These are phyloP conservation scores for Serranus cabrilla DNA, from an alignment of 2,797 vertebrate genomes.

Conservation along the genomic window DNA sequence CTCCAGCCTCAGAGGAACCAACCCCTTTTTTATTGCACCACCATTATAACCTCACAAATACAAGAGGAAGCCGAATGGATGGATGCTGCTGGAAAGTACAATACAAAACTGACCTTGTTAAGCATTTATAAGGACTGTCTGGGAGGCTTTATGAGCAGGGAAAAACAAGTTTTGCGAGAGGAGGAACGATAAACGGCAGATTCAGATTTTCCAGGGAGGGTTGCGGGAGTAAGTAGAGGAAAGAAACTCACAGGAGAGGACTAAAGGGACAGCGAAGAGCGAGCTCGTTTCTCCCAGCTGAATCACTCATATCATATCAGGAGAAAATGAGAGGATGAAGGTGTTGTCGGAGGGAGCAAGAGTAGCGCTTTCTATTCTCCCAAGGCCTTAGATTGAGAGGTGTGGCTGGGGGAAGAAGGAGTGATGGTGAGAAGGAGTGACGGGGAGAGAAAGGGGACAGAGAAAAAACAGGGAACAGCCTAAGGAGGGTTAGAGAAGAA, in stretches of 20 bases:
- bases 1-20: slow-evolving; percentile 38
- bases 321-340: slow-evolving; percentile 51
- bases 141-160: slow-evolving; percentile 73
- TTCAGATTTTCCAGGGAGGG: slow-evolving; percentile 76
- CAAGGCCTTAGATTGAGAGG: slow-evolving; percentile 60
- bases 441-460: slow-evolving; percentile 37
- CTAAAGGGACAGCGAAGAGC: neutral
- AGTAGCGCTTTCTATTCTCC: slow-evolving; percentile 51
- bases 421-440: slow-evolving; percentile 62
- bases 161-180: slow-evolving; percentile 65
- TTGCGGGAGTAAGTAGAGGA: slow-evolving; percentile 3
- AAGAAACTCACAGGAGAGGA: slow-evolving; percentile 19
- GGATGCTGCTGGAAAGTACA: slow-evolving; percentile 58
- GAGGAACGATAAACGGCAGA: slow-evolving; percentile 68
- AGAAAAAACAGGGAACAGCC: slow-evolving; percentile 59
- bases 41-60: slow-evolving; percentile 49
- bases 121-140: slow-evolving; percentile 78
- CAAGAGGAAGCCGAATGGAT: slow-evolving; percentile 45
- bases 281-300: slow-evolving; percentile 33
- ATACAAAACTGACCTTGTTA: slow-evolving; percentile 78
- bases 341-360: slow-evolving; percentile 32
- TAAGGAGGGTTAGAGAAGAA: slow-evolving; percentile 33
- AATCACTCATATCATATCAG: slow-evolving; percentile 47
- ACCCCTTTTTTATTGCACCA: slow-evolving; percentile 40
- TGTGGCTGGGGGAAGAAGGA: slow-evolving; percentile 55